Base-by-base conservation (phyloP, 2,888 invertebrate species). In the Agrochola lota region DNA sequence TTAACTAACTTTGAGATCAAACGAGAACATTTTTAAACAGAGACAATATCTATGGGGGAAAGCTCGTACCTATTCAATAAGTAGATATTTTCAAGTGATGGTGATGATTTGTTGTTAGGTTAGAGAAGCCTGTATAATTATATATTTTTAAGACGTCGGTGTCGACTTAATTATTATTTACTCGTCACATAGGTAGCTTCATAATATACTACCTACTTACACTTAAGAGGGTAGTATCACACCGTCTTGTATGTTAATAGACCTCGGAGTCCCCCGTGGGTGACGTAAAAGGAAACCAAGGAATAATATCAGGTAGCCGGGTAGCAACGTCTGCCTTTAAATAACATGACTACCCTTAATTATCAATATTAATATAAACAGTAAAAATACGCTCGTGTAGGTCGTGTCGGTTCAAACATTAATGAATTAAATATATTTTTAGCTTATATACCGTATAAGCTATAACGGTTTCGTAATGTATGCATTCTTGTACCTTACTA, bases 201-300 rank as follows among this genome's bases (percentile, higher is more conserved):
- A 77, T 55, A n/a, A 49, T 15, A 1, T 11, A 49, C 26, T 49
- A 12, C 46, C 26, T 49, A 12, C 46, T 40, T 77, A 77, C 35
- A 57, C 59, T 52, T 52, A 26, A 52, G 49, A 26, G 35, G 35
- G 52, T 59, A 49, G 52, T 46, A 20, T 52, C 0, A 66, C 12
- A 78, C 12, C 35, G 11, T 60, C 55, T 79, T 55, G 43, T 72
- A 26, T 46, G 43, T 66, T 60, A 72, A 78, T 67, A 79, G 46
- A 49, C 2, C 15, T 49, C 15, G 4, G n/a, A 11, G n/a, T 17
- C 26, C 23, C 46, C 9, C 9, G 35, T 67, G 30, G 20, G 40
- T 30, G 55, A 40, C 15, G 26, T 57, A 30, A 62, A 73, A 30
- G 23, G 17, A 79, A 57, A 60, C 46, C 23, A 40, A 26, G 20